Evolutionary conservation across 2,797 vertebrate species (phyloP), one percentile per base, ranked within the genome.

Genomic region (Poecilia velifera): DNA sequence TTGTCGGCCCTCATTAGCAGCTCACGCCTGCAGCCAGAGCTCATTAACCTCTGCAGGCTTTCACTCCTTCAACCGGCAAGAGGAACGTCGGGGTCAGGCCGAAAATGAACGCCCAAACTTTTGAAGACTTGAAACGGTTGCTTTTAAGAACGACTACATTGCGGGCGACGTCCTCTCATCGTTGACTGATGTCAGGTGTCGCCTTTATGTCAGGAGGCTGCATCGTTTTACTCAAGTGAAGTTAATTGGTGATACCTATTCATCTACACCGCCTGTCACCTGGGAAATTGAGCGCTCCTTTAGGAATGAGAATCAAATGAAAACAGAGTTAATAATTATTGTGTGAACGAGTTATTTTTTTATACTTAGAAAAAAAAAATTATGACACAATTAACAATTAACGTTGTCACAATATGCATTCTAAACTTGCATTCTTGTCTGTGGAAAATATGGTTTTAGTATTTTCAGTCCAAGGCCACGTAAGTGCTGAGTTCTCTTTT

Each of bases 1-100:
- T 82, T 86, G 84, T 90, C 85, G n/a, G 82, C 80, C 84, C 84
- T 92, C 79, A 89, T 91, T 91, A 90, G 70, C 14, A 84, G 81
- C 87, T 80, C 5, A 78, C 75, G 57, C 73, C 83, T 73, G 3
- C 85, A 87, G 83, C 83, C 82, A 57, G 84, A 86, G 84, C 89
- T 90, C 86, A 87, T 92, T 92, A 92, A 92, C 87, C 90, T 88
- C 71, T 1, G 1, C 77, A 86, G 83, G 72, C 74, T 77, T 78
- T 68, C 47, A 45, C 74, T 79, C 49, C 80, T 84, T 43, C 34
- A 36, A 74, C 62, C 72, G 81, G 81, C 75, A 70, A 76, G 31
- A 43, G 41, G 79, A 79, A 73, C 39, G 5, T 71, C 75, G 64
- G 36, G 0, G 46, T 80, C 79, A 51, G 71, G 70, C 64, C 49